Base-by-base conservation (phyloP, 2,888 invertebrate species). In the Xanthorhoe designata region DNA sequence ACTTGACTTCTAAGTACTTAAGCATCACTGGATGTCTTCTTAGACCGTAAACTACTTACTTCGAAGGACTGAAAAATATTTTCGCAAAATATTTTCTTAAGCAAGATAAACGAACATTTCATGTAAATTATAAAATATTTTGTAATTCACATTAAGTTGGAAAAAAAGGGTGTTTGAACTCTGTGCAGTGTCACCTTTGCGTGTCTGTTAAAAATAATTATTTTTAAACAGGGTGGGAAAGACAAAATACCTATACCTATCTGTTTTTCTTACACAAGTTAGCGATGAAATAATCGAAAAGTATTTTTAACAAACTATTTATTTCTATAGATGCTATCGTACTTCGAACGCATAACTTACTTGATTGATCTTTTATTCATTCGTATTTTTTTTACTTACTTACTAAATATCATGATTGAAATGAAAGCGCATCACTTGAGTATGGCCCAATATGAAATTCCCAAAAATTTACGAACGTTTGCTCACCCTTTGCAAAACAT, bases 121-220 rank as follows among this genome's bases (percentile, higher is more conserved):
- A 13, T 42, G 32, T 32, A 6, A 32, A 32, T 3, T 10, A 42
- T 47, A 47, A 47, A 47, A 17, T 47, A 47, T 17, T 45, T 15
- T 15, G 7, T 42, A 42, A 42, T 42, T 10, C 10, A 38, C 38
- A 32, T 32, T 32, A 10, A 13, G 38, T 38, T 49, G 49, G 4
- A 18, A 50, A 24, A 50, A 19, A 19, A 50, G 50, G 45, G 55
- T 55, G n/a, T 45, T 42, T 55, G 55, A 55, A 55, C 55, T 45
- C 5, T 10, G 45, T 10, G 45, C 10, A 42, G 15, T 45, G 45
- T 45, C 45, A 45, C 45, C 45, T 45, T 45, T 45, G 45, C 45
- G 45, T 45, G 45, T 45, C 45, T 15, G 45, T 15, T 15, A 45
- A 45, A 3, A 45, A 3, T 32, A 32, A 32, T 0, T 32, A 6